phyloP scores from a whole-genome alignment of 2,888 invertebrate species.

The Lasioglossum pauxillum region DNA sequence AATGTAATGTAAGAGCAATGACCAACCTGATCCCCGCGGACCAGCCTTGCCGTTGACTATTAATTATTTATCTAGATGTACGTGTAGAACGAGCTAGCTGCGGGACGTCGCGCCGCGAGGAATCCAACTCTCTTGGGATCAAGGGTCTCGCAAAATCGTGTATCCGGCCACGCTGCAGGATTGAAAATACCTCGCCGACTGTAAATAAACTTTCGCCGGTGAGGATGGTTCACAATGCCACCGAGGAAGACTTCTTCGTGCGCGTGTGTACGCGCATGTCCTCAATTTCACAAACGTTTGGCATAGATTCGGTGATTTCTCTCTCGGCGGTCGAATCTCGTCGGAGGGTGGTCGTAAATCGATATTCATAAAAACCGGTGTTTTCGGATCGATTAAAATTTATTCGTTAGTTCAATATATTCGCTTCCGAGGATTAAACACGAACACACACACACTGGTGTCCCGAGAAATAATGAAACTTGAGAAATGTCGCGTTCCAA shows the following conservation, averaged over 20 bases:
- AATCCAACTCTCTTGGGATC: conserved; percentile 50
- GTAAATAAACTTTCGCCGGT: conserved; percentile 76
- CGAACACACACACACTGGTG: neutral
- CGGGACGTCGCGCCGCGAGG: conserved; percentile 11
- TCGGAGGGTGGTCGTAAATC: conserved; percentile 30
- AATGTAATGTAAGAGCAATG: neutral
- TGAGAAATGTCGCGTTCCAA: conserved; percentile 35
- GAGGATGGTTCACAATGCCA: conserved; percentile 65
- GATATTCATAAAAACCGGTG: neutral
- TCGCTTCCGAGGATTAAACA: neutral
- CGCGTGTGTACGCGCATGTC: conserved; percentile 69
- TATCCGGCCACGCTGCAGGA: conserved; percentile 62
- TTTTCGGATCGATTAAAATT: neutral
- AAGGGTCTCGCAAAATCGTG: conserved; percentile 69
- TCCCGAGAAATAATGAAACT: conserved; percentile 6
- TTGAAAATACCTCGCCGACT: conserved; percentile 72
- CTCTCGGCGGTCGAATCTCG: conserved; percentile 65
- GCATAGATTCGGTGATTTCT: conserved; percentile 82
- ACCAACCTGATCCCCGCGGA: neutral
- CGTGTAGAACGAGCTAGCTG: conserved; percentile 27
- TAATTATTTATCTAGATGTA: conserved; percentile 60
- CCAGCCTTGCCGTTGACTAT: conserved; percentile 32
- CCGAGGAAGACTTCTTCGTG: conserved; percentile 41
- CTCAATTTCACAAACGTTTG: conserved; percentile 83
- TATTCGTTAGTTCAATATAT: neutral